phyloP scores from a whole-genome alignment of 2,888 invertebrate species.

The Acheta domesticus region DNA sequence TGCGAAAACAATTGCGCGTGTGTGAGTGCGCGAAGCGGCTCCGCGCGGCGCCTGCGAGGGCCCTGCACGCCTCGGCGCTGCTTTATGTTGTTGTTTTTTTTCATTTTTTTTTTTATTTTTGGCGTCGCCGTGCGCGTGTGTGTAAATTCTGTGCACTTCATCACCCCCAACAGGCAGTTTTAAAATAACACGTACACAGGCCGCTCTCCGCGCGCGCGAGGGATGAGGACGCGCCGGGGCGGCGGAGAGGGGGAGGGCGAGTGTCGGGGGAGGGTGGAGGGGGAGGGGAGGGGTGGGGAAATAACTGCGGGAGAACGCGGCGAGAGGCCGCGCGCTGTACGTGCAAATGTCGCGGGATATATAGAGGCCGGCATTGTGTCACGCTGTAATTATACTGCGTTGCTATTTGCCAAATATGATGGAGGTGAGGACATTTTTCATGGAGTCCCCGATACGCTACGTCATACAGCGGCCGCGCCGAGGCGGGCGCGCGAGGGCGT shows the following conservation, averaged over 20 bases:
- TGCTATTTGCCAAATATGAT: constrained; percentile 18
- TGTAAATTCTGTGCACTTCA: no score
- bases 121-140: no score
- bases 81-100: neutral
- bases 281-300: neutral
- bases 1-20: constrained; percentile 1
- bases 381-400: constrained; percentile 9
- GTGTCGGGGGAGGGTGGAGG: neutral
- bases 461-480: neutral
- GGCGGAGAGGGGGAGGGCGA: neutral
- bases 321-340: neutral
- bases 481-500: neutral
- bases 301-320: neutral
- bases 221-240: no score
- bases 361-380: constrained; percentile 7
- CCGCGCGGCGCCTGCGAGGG: neutral
- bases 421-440: constrained; percentile 18
- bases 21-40: neutral
- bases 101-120: neutral
- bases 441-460: neutral
- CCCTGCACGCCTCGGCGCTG: neutral
- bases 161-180: no score
- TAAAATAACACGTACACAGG: no score
- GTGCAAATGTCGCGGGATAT: neutral
- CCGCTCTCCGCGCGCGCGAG: no score